Base-by-base conservation (phyloP, 2,888 invertebrate species). In the Agrochola macilenta region DNA sequence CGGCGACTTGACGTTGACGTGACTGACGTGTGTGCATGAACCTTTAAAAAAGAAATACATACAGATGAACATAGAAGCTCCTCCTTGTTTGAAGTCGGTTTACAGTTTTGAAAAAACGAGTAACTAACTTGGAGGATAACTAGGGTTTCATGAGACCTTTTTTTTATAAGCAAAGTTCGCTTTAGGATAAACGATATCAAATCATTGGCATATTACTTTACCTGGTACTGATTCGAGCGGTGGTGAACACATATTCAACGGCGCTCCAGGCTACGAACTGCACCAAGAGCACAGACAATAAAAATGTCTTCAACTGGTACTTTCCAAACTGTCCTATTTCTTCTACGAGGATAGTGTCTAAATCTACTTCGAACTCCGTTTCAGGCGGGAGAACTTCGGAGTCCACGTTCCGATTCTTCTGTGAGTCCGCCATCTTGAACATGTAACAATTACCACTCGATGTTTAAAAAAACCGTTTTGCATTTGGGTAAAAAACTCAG, bases 301-400 rank as follows among this genome's bases (percentile, higher is more conserved):
- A 75, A 54, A 95, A 77, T 0, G 91, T 92, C 39, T 88, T 87
- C 30, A 93, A 54, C 85, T 96, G 96, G 81, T 93, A 95, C 69
- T 80, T 84, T 0, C 96, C 96, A 71, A 95, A 93, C 87, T 95
- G 94, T 0, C 96, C 96, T 20, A 95, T 90, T 81, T 96, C 96
- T 52, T 94, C 91, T 30, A 94, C 90, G 57, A 96, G 83, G 23
- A 95, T 91, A 30, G 91, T 90, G 69, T 96, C 95, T 83, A 95
- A 64, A 49, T 95, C 93, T 35, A 95, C 88, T 52, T 85, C 85
- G 5, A 74, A 85, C 5, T 66, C 35, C 1, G 17, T 30, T 54
- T 84, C 80, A 17, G 60, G n/a, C 5, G 30, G 7, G 12, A 4
- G 1, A 2, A 1, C 79, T 17, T 39, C 14, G n/a, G 60, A 57